Conservation (phyloP, 2,113 vertebrate species). For the Menura novaehollandiae region DNA sequence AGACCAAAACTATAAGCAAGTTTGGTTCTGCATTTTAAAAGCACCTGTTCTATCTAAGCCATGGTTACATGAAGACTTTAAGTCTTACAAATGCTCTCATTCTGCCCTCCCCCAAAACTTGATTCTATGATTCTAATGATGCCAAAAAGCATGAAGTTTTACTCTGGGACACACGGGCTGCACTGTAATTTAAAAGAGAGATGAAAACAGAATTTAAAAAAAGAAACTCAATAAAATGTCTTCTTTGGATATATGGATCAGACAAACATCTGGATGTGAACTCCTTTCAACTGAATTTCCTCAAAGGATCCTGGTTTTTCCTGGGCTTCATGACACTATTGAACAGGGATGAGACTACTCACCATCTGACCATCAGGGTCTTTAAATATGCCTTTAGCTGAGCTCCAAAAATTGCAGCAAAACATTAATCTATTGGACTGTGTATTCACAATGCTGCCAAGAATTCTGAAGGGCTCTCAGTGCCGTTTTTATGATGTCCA, state of each 20-base stretch:
- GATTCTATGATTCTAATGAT: background rate
- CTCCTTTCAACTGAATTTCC: background rate
- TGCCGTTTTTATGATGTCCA: background rate
- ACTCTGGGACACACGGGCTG: background rate
- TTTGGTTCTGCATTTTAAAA: background rate
- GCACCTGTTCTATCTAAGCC: background rate
- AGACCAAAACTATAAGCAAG: background rate
- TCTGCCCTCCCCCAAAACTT: background rate
- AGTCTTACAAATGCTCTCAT: background rate
- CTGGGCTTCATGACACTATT: background rate
- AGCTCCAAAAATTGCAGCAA: background rate
- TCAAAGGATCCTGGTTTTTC: background rate
- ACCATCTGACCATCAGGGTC: background rate
- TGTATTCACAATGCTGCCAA: background rate
- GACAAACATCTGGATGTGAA: background rate
- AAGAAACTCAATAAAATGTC: background rate
- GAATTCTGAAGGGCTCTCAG: background rate
- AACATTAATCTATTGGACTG: background rate
- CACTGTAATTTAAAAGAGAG: background rate
- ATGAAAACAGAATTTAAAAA: background rate
- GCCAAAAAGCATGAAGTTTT: background rate
- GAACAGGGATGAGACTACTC: background rate
- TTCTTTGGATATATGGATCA: background rate
- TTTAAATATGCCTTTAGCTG: background rate
- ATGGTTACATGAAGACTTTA: background rate